Conservation (phyloP, 2,888 invertebrate species). For the Ochropacha duplaris region DNA sequence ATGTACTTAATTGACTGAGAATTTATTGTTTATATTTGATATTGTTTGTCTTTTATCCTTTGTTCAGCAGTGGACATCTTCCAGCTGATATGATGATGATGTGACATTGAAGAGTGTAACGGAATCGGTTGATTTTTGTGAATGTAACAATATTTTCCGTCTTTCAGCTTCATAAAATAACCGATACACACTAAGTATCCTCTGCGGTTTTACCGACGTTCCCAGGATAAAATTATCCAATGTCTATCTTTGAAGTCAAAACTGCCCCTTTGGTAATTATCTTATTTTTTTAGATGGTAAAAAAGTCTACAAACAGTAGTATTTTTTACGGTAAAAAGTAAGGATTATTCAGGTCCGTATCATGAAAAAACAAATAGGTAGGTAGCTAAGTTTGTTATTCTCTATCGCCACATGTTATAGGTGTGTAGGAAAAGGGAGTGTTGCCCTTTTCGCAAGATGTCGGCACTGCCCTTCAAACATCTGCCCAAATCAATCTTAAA, state of each 20-base stretch:
- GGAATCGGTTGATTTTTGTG: neutral
- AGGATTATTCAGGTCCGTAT: neutral
- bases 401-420: conserved; percentile 5
- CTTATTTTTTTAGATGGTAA: too few relatives aligned
- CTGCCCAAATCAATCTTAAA: conserved; percentile 82
- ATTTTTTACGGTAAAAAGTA: too few relatives aligned
- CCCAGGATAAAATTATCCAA: too few relatives aligned
- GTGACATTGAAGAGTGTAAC: neutral
- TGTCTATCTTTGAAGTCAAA: too few relatives aligned
- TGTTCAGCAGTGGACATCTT: too few relatives aligned
- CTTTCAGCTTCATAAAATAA: too few relatives aligned
- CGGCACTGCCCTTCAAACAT: conserved; percentile 63
- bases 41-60: too few relatives aligned
- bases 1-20: conserved; percentile 52
- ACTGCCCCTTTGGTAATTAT: too few relatives aligned
- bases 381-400: neutral
- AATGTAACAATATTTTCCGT: neutral
- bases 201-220: too few relatives aligned
- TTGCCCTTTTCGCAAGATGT: conserved; percentile 52
- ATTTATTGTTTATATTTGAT: conserved; percentile 19
- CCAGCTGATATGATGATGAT: too few relatives aligned
- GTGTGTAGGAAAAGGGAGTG: conserved; percentile 15
- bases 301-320: too few relatives aligned
- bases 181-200: too few relatives aligned
- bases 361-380: neutral